Conservation (phyloP, 2,797 vertebrate species). For the Rhyacichthys aspro region DNA sequence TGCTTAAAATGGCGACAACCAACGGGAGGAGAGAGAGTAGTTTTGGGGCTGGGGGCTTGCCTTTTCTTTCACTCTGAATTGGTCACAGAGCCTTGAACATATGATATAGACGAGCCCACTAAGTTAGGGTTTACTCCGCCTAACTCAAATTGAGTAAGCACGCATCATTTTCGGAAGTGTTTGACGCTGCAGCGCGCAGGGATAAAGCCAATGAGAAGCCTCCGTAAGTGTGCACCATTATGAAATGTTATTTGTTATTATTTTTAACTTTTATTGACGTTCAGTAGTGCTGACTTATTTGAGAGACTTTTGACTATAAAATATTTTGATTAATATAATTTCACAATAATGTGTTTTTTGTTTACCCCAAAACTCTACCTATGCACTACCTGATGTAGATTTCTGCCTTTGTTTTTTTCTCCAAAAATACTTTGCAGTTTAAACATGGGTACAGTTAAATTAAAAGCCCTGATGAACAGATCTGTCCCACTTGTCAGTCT, state of each 20-base stretch:
- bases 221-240: background rate
- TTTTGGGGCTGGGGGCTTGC: slow-evolving; percentile 55
- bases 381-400: no score
- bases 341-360: no score
- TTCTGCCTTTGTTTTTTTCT: no score
- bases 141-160: slow-evolving; percentile 69
- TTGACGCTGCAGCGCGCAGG: slow-evolving; percentile 55
- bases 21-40: slow-evolving; percentile 54
- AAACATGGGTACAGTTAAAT: no score
- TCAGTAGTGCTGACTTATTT: background rate
- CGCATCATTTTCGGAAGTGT: slow-evolving; percentile 61
- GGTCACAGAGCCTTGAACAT: slow-evolving; percentile 31
- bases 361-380: no score
- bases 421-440: no score
- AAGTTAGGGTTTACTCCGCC: slow-evolving; percentile 67
- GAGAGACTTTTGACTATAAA: no score
- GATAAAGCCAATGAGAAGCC: slow-evolving; percentile 1
- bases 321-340: no score
- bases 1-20: slow-evolving; percentile 86
- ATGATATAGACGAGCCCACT: slow-evolving; percentile 39
- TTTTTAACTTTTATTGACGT: background rate
- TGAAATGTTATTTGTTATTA: background rate
- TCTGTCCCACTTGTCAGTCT: background rate
- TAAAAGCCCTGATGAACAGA: background rate
- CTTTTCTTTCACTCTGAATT: slow-evolving; percentile 44